These are phyloP conservation scores for Caenorhabditis tropicalis DNA, from an alignment of 1,140 invertebrate species.

Conservation along the genomic window DNA sequence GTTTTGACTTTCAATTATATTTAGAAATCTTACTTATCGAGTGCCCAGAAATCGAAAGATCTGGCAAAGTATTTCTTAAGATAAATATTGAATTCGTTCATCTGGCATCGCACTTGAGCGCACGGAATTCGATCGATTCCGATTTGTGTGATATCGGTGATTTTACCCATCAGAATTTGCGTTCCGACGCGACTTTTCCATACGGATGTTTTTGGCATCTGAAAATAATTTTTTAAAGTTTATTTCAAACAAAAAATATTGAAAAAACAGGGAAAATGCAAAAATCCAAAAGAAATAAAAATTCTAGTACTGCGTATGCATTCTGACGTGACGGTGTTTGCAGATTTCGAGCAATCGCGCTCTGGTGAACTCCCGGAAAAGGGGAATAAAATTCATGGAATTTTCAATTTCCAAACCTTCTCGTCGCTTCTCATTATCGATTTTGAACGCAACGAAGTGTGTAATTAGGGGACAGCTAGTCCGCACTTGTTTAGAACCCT, in stretches of 20 bases:
- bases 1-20: background rate
- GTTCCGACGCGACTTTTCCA: conserved; percentile 48
- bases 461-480: background rate
- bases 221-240: background rate
- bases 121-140: conserved; percentile 64
- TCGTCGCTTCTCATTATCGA: conserved; percentile 28
- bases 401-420: background rate
- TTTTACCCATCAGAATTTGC: conserved; percentile 62
- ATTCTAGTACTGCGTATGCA: background rate
- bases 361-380: background rate
- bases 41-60: conserved; percentile 64
- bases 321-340: conserved; percentile 18
- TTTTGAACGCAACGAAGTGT: background rate
- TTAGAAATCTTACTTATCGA: conserved; percentile 54
- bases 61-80: conserved; percentile 62
- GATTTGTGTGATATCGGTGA: conserved; percentile 64
- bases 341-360: background rate
- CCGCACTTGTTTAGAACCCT: background rate
- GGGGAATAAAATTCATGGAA: conserved; percentile 32
- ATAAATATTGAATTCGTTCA: conserved; percentile 67
- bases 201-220: conserved; percentile 51
- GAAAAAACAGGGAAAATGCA: background rate
- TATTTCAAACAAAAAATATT: background rate
- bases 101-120: conserved; percentile 60
- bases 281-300: background rate